Evolutionary conservation across 1,140 invertebrate genomes (phyloP).

Genomic region (Delia radicum): DNA sequence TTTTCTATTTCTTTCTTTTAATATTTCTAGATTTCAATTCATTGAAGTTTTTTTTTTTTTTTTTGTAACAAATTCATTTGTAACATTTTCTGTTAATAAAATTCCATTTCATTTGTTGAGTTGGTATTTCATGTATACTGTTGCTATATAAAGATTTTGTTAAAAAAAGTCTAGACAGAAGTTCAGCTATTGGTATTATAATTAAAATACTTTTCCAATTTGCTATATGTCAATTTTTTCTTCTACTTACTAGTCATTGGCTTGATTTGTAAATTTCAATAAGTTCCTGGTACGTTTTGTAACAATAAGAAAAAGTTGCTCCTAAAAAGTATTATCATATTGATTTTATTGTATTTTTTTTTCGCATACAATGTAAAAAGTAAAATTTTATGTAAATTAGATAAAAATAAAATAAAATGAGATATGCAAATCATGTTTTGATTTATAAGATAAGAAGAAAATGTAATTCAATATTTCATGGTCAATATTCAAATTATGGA

Average conservation of each 20-base stretch:
- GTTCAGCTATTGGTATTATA: not conserved
- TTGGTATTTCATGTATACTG: not conserved
- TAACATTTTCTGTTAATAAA: not conserved
- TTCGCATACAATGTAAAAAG: not conserved
- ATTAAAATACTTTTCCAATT: conserved; percentile 5
- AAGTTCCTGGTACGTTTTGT: not conserved
- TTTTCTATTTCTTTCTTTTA: not conserved
- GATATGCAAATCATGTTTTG: not conserved
- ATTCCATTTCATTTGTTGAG: not conserved
- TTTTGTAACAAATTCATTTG: not conserved
- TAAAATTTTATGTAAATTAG: not conserved
- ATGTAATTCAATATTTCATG: not conserved
- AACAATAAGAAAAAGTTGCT: not conserved
- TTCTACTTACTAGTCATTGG: not conserved
- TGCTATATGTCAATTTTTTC: not conserved
- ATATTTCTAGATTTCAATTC: not conserved
- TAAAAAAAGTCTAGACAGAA: not conserved
- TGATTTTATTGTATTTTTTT: too few relatives aligned
- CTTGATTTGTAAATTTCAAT: not conserved
- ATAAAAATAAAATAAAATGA: not conserved
- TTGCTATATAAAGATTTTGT: not conserved
- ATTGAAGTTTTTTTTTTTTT: not conserved
- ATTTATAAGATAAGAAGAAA: not conserved
- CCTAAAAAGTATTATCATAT: too few relatives aligned
- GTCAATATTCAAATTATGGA: not conserved